Evolutionary conservation across 2,113 vertebrate species (phyloP).

Genomic region (Phyllostomus hastatus): DNA sequence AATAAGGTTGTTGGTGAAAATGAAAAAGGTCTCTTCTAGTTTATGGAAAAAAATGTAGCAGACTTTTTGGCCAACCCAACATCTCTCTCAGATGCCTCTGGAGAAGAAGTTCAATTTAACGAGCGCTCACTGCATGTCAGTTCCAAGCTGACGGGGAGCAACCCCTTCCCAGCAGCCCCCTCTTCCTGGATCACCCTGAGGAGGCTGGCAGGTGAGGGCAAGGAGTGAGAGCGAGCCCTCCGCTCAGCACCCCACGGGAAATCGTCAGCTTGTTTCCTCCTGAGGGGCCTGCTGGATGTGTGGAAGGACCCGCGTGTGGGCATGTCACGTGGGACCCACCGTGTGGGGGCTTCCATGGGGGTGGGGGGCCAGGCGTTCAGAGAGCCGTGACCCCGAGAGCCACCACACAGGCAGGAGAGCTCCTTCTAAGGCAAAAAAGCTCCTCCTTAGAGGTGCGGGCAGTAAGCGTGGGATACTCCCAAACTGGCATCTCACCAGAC

Average conservation of each 20-base stretch:
- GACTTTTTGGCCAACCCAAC: too few relatives aligned
- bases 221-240: not conserved
- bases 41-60: too few relatives aligned
- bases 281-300: not conserved
- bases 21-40: too few relatives aligned
- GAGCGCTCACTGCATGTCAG: not conserved
- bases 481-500: not conserved
- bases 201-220: not conserved
- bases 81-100: not conserved
- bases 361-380: not conserved
- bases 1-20: too few relatives aligned
- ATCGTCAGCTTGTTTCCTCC: not conserved
- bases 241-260: not conserved
- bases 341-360: too few relatives aligned
- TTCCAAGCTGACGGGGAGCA: not conserved
- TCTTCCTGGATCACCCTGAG: not conserved
- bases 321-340: too few relatives aligned
- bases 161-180: not conserved
- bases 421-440: not conserved
- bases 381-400: not conserved
- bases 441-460: not conserved
- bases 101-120: not conserved
- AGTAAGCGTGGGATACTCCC: not conserved
- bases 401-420: not conserved
- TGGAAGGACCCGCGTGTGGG: not conserved